phyloP scores from a whole-genome alignment of 2,888 invertebrate genomes.

The Eupithecia centaureata region DNA sequence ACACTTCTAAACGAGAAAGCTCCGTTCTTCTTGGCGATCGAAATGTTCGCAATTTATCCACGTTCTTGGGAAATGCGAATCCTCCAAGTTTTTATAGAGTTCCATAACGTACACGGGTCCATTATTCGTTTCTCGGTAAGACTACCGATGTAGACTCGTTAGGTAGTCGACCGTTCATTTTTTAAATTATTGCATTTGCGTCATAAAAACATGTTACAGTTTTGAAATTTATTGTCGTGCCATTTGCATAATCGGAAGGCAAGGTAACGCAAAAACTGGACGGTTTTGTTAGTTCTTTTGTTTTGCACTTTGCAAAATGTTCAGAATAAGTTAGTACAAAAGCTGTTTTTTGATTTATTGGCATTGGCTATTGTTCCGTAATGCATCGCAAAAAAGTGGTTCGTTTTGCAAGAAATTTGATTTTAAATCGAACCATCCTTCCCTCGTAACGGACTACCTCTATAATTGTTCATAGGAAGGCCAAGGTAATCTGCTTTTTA shows the following conservation, averaged over 20 bases:
- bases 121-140: slow-evolving; percentile 61
- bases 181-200: slow-evolving; percentile 65
- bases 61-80: not conserved
- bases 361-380: slow-evolving; percentile 62
- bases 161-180: slow-evolving; percentile 71
- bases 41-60: no score
- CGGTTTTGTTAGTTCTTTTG: slow-evolving; percentile 69
- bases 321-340: slow-evolving; percentile 69
- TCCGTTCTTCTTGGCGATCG: slow-evolving; percentile 12
- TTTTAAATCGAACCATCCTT: slow-evolving; percentile 63
- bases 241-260: slow-evolving; percentile 81
- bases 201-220: slow-evolving; percentile 77
- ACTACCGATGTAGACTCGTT: slow-evolving; percentile 66
- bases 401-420: slow-evolving; percentile 64
- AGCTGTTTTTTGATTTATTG: slow-evolving; percentile 79
- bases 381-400: slow-evolving; percentile 56
- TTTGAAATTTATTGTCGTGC: slow-evolving; percentile 75
- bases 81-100: not conserved
- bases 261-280: slow-evolving; percentile 74
- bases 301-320: slow-evolving; percentile 69
- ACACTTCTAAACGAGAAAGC: slow-evolving; percentile 18
- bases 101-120: slow-evolving; percentile 35
- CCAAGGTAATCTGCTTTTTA: slow-evolving; percentile 67
- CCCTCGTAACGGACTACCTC: slow-evolving; percentile 63
- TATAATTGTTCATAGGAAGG: slow-evolving; percentile 65